These are phyloP conservation scores for Amphiprion clarkii DNA, from an alignment of 2,797 vertebrate species.

Conservation along the genomic window DNA sequence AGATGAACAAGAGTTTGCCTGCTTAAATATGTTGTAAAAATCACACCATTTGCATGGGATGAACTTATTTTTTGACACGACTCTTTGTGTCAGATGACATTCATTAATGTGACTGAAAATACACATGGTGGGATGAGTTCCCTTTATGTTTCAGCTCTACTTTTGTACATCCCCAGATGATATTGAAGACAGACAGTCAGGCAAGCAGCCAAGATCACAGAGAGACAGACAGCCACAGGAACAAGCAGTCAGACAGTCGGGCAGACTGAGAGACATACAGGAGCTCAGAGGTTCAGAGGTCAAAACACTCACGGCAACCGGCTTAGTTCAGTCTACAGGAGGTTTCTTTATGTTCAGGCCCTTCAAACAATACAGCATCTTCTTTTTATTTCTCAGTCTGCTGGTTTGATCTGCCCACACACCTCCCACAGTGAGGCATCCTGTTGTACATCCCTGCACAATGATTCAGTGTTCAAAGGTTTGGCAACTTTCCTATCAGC, in stretches of 20 bases:
- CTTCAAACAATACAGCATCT: conserved; percentile 36
- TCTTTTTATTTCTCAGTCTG: conserved; percentile 31
- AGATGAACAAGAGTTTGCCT: not conserved
- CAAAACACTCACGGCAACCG: conserved; percentile 61
- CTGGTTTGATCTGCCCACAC: conserved; percentile 17
- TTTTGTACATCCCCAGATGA: conserved; percentile 43
- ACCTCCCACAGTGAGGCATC: not conserved
- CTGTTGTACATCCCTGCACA: conserved; percentile 6
- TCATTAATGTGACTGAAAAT: conserved; percentile 19
- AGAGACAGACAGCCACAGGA: conserved; percentile 49
- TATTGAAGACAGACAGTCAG: conserved; percentile 43
- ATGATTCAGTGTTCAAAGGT: conserved; percentile 28
- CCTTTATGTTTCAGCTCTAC: conserved; percentile 36
- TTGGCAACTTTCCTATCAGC: conserved; percentile 41
- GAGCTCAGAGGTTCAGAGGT: conserved; percentile 66
- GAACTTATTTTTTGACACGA: not conserved
- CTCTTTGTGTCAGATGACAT: conserved; percentile 15
- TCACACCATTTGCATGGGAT: not conserved
- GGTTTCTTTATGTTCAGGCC: conserved; percentile 35
- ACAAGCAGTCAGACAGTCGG: conserved; percentile 42
- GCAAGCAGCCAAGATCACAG: conserved; percentile 27
- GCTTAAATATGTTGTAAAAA: not conserved
- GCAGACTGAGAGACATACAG: conserved; percentile 60
- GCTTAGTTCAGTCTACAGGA: conserved; percentile 42
- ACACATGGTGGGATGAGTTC: conserved; percentile 24